Base-by-base conservation (phyloP, 2,113 vertebrate species). In the Laterallus jamaicensis region DNA sequence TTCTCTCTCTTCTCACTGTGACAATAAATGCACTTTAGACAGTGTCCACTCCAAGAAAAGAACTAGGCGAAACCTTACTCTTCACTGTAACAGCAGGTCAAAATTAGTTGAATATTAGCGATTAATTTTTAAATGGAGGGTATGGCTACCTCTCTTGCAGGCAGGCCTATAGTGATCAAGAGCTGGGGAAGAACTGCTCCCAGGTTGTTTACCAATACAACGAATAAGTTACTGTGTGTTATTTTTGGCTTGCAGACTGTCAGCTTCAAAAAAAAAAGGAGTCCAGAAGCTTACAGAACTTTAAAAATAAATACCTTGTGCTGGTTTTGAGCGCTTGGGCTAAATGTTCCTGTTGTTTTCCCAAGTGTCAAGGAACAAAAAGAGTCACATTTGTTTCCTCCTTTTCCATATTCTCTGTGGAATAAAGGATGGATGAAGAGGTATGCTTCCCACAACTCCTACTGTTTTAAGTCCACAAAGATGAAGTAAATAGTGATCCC, bases 1-100 rank as follows among this genome's bases (percentile, higher is more conserved):
- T 58, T 86, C 18, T 69, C 26, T 56, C 28, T 31, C 14, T 83
- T 86, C 49, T 90, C 55, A 56, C 25, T 32, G 50, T 77, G 44
- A 88, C 68, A 58, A 64, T 90, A 84, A 86, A 74, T 86, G 82
- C 90, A 37, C 73, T 87, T 96, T 32, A 88, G 73, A 68, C 86
- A 93, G 55, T 92, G 70, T 6, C 26, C 90, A 18, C 28, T 80
- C 70, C 83, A 88, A 73, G 70, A 69, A 64, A 44, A 70, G 50
- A 74, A 70, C 2, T 4, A 31, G 58, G 10, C 35, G 77, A 52
- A 90, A 86, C 64, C 21, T 66, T 86, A 31, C 55, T 82, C 37
- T 71, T 81, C 20, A 13, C 18, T 60, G 9, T 44, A 37, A 10
- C 11, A n/a, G 20, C 49, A 75, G 12, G 9, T 76, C 32, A 47